These are phyloP conservation scores for Leptarthrus brevirostris DNA, from an alignment of 2,888 invertebrate species.

Conservation along the genomic window DNA sequence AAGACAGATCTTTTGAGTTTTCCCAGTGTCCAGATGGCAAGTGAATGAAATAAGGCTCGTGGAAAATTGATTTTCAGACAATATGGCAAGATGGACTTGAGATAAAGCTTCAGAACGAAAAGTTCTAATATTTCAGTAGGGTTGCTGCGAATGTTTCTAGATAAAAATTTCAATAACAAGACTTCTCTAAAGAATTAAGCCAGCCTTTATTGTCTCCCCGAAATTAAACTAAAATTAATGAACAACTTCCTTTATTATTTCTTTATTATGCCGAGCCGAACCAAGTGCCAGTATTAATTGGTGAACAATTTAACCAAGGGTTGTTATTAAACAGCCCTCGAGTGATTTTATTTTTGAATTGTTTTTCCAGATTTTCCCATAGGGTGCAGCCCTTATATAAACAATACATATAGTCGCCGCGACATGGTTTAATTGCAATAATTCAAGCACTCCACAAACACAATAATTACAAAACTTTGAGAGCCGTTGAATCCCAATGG, in stretches of 20 bases:
- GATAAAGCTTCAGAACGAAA: too few relatives aligned
- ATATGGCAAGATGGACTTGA: conserved; percentile 4
- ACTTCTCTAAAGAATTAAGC: too few relatives aligned
- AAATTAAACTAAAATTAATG: too few relatives aligned
- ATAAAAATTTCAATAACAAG: too few relatives aligned
- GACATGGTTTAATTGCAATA: conserved; percentile 33
- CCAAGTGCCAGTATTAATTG: conserved; percentile 24
- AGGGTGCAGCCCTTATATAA: not conserved
- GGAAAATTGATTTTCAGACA: not conserved
- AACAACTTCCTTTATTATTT: too few relatives aligned
- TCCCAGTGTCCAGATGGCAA: not conserved
- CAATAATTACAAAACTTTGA: conserved; percentile 31
- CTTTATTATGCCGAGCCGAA: too few relatives aligned
- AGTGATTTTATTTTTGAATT: not conserved
- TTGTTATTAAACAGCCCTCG: not conserved
- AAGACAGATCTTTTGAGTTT: not conserved
- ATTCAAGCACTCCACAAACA: conserved; percentile 27
- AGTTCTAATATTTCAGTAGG: too few relatives aligned
- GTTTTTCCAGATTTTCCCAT: not conserved
- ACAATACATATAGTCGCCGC: conserved; percentile 25
- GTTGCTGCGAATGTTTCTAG: too few relatives aligned
- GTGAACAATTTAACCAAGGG: not conserved
- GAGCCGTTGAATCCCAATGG: not conserved
- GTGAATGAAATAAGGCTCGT: not conserved
- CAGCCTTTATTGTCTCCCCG: too few relatives aligned